These are phyloP conservation scores for Calosoma granatense DNA, from an alignment of 1,140 invertebrate genomes.

Conservation along the genomic window DNA sequence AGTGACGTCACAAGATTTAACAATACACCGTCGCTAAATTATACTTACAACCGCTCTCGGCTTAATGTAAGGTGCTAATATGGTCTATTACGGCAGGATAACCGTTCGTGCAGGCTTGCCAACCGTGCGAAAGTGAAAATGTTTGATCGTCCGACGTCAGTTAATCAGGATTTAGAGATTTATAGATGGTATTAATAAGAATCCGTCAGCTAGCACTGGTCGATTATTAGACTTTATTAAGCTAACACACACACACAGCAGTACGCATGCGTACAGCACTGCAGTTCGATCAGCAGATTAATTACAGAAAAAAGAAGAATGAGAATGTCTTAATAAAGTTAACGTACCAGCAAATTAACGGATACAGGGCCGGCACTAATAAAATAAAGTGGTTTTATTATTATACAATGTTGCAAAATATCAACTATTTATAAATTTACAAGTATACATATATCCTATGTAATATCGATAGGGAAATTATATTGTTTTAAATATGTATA, in stretches of 20 bases:
- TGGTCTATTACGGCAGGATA: background rate
- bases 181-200: slow-evolving; percentile 7
- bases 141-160: background rate
- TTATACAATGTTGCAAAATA: too few species aligned
- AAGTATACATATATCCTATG: too few species aligned
- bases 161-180: slow-evolving; percentile 6
- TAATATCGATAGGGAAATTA: too few species aligned
- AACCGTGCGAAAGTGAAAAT: background rate
- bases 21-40: too few species aligned
- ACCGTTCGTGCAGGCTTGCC: background rate
- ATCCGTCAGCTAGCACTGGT: background rate
- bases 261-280: too few species aligned
- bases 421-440: too few species aligned
- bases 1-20: too few species aligned
- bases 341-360: background rate
- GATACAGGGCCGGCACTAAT: too few species aligned
- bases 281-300: slow-evolving; percentile 1
- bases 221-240: slow-evolving; percentile 1
- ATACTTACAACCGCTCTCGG: background rate
- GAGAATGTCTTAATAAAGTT: background rate
- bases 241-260: too few species aligned
- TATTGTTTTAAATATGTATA: too few species aligned
- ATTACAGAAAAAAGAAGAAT: slow-evolving; percentile 1
- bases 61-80: background rate
- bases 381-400: too few species aligned